A percentile compares a stretch with the other conserved stretches of the same genome.
phyloP scores from a whole-genome alignment of 2,113 vertebrate genomes.

The Tragelaphus scriptus region DNA sequence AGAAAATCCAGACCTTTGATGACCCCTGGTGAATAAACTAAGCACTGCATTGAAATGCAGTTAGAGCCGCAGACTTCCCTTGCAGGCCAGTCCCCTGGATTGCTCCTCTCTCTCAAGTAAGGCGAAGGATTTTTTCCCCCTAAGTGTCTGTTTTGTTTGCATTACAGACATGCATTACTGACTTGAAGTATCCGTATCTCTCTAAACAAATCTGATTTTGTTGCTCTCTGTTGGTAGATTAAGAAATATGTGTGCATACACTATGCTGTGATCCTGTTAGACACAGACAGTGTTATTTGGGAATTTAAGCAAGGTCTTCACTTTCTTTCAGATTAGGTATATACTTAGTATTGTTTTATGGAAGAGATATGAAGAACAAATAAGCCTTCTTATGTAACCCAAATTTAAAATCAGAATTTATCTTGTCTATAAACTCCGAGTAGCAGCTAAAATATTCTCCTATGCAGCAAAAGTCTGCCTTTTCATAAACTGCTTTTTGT shows the following conservation, averaged over 20 bases:
- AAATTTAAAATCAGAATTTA: not conserved
- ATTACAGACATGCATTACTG: not conserved
- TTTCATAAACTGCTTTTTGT: constrained; percentile 24
- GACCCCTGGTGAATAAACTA: constrained; percentile 88
- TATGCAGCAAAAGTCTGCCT: not conserved
- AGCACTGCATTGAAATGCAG: constrained; percentile 83
- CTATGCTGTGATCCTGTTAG: not conserved
- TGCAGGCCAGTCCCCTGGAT: not conserved
- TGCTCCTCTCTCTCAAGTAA: not conserved
- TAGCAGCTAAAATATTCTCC: not conserved
- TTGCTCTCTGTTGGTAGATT: not conserved
- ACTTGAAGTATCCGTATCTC: not conserved
- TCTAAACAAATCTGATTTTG: constrained; percentile 18
- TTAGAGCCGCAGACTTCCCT: constrained; percentile 14
- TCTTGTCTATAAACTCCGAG: not conserved
- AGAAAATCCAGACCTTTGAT: constrained; percentile 87
- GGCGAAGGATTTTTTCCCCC: not conserved
- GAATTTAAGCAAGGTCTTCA: not conserved
- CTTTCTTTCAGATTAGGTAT: constrained; percentile 22
- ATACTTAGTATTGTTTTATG: not conserved
- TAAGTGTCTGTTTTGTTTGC: not conserved
- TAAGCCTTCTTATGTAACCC: not conserved
- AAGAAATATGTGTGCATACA: not conserved
- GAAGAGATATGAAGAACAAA: not conserved
- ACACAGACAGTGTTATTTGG: not conserved